Evolutionary conservation across 1,140 invertebrate genomes (phyloP).

Genomic region (Zaprionus davidi): DNA sequence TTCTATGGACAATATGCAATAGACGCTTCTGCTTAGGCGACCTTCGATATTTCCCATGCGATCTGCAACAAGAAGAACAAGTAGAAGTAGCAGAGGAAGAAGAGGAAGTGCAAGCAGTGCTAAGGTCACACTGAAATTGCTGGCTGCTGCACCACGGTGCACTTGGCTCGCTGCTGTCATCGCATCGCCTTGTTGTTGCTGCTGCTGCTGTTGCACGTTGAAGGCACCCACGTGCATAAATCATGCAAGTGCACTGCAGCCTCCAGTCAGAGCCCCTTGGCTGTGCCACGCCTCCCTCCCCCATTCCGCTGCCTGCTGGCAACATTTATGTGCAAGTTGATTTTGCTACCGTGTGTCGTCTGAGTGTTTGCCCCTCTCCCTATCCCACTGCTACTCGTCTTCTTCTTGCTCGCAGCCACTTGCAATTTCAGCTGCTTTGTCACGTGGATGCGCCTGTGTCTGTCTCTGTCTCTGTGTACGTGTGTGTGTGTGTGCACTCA

Average conservation of each 20-base stretch:
- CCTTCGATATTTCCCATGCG: neutral
- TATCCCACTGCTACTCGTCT: neutral
- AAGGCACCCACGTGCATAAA: conserved; percentile 58
- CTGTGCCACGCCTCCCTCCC: neutral
- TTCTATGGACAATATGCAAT: neutral
- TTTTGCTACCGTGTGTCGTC: conserved; percentile 44
- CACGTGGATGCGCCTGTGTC: conserved; percentile 38
- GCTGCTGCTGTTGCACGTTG: conserved; percentile 23
- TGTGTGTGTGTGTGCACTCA: conserved; percentile 50
- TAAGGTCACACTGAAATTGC: neutral
- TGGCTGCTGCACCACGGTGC: neutral
- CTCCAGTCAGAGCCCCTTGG: conserved; percentile 4
- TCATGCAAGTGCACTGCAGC: conserved; percentile 48
- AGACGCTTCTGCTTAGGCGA: neutral
- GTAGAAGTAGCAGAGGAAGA: too few relatives aligned
- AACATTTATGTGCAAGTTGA: conserved; percentile 63
- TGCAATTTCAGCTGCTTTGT: conserved; percentile 75
- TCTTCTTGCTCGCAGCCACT: conserved; percentile 61
- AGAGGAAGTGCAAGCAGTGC: neutral
- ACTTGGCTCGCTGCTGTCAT: conserved; percentile 15
- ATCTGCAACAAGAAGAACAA: neutral
- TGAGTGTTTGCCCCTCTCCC: conserved; percentile 19
- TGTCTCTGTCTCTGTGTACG: conserved; percentile 6
- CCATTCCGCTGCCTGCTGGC: neutral
- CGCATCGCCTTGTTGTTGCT: neutral